Evolutionary conservation across 2,113 vertebrate genomes (phyloP).

Genomic region (Holacanthus passer): DNA sequence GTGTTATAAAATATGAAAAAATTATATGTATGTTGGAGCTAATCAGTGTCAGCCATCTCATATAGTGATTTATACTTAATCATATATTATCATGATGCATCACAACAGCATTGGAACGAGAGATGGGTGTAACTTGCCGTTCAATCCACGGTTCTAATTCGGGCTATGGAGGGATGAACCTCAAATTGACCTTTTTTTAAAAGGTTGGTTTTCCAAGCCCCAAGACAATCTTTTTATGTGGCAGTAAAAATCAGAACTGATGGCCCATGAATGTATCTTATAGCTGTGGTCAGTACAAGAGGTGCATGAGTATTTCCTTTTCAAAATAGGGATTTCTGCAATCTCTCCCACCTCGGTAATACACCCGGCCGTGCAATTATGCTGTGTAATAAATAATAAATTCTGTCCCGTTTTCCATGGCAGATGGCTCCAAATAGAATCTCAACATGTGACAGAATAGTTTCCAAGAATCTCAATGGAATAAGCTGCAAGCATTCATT

Average conservation of each 20-base stretch:
- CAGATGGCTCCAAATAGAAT: conserved; percentile 77
- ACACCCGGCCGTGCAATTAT: conserved; percentile 65
- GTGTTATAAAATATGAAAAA: background rate
- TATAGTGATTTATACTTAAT: too few relatives aligned
- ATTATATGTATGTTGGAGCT: too few relatives aligned
- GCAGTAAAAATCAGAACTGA: background rate
- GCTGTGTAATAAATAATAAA: conserved; percentile 76
- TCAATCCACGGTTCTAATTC: background rate
- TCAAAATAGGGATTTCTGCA: conserved; percentile 35
- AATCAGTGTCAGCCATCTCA: too few relatives aligned
- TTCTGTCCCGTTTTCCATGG: conserved; percentile 72
- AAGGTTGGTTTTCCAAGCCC: background rate
- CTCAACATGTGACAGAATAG: conserved; percentile 75
- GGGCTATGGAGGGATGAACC: background rate
- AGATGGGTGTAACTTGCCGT: background rate
- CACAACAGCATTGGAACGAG: too few relatives aligned
- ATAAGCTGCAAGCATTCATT: conserved; percentile 67
- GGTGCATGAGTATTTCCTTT: conserved; percentile 28
- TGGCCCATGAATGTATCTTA: background rate
- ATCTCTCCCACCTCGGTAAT: conserved; percentile 58
- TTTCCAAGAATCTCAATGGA: conserved; percentile 77
- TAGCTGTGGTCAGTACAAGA: conserved; percentile 14
- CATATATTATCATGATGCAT: too few relatives aligned
- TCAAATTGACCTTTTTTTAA: background rate
- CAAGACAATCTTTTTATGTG: background rate